These are phyloP conservation scores for Pissodes strobi DNA, from an alignment of 1,140 invertebrate species.

Conservation along the genomic window DNA sequence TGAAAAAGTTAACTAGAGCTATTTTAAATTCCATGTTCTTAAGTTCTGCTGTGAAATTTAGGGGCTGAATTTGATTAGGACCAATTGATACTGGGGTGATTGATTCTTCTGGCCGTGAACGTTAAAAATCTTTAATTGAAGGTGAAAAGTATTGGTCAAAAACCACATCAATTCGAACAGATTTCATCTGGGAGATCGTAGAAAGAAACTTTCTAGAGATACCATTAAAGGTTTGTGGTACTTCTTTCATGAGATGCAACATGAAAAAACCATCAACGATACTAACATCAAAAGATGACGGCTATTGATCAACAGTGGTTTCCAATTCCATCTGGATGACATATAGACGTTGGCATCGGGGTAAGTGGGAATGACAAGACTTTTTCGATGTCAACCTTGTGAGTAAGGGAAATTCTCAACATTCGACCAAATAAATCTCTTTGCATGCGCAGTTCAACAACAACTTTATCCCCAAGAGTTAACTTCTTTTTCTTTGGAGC, in stretches of 20 bases:
- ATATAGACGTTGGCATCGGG: conserved; percentile 40
- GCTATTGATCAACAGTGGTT: conserved; percentile 9
- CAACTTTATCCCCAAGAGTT: no score
- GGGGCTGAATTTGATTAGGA: conserved; percentile 24
- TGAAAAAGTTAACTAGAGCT: conserved; percentile 40
- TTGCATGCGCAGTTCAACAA: conserved; percentile 34
- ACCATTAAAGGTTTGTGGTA: conserved; percentile 15
- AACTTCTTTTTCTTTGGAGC: conserved; percentile 31
- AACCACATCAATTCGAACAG: conserved; percentile 12
- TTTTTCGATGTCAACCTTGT: conserved; percentile 38
- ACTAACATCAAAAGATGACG: conserved; percentile 10
- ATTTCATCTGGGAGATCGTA: conserved; percentile 3
- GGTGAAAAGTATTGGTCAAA: conserved; percentile 25
- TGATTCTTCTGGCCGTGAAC: conserved; percentile 15
- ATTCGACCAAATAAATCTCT: conserved; percentile 41
- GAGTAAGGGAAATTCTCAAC: conserved; percentile 29
- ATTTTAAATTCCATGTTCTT: no score
- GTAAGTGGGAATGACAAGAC: no score
- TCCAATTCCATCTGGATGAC: conserved; percentile 37
- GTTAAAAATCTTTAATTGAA: not conserved
- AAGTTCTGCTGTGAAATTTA: no score
- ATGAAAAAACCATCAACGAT: conserved; percentile 17
- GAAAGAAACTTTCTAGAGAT: conserved; percentile 26
- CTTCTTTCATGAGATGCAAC: conserved; percentile 32
- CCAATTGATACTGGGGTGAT: not conserved